phyloP scores from a whole-genome alignment of 1,140 invertebrate genomes.

The Eupeodes corollae region DNA sequence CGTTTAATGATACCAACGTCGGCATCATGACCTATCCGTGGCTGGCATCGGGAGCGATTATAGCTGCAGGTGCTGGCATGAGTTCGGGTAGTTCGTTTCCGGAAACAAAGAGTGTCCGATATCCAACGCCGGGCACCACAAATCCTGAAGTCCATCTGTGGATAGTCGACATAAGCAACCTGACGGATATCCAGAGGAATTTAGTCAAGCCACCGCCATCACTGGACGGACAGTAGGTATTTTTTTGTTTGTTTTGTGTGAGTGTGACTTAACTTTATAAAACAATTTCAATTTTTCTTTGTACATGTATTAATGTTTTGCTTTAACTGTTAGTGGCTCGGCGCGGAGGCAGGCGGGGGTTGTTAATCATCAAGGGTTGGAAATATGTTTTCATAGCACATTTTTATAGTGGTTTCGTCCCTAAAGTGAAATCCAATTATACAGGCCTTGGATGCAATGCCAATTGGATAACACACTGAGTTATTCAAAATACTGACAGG shows the following conservation, averaged over 20 bases:
- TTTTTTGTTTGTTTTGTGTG: constrained; percentile 3
- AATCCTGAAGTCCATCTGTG: constrained; percentile 73
- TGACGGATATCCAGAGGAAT: constrained; percentile 46
- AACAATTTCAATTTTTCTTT: not conserved
- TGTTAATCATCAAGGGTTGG: too few relatives aligned
- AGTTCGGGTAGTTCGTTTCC: constrained; percentile 47
- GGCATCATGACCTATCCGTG: constrained; percentile 64
- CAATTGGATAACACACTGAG: too few relatives aligned
- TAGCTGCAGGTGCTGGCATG: constrained; percentile 36
- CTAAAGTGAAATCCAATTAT: too few relatives aligned
- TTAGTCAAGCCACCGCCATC: constrained; percentile 56
- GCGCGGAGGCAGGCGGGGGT: too few relatives aligned
- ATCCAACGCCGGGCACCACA: constrained; percentile 71
- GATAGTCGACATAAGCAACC: constrained; percentile 63
- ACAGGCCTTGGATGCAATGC: not conserved
- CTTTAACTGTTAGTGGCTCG: too few relatives aligned
- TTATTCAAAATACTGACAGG: too few relatives aligned
- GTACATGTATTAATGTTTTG: too few relatives aligned
- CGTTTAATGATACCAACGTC: constrained; percentile 78
- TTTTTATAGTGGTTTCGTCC: too few relatives aligned
- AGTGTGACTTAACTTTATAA: not conserved
- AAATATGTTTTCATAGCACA: not conserved
- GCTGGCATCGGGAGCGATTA: constrained; percentile 47
- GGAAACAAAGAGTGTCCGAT: constrained; percentile 60
- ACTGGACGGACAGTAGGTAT: constrained; percentile 57